phyloP scores from a whole-genome alignment of 1,140 invertebrate species.

The Monochamus saltuarius region DNA sequence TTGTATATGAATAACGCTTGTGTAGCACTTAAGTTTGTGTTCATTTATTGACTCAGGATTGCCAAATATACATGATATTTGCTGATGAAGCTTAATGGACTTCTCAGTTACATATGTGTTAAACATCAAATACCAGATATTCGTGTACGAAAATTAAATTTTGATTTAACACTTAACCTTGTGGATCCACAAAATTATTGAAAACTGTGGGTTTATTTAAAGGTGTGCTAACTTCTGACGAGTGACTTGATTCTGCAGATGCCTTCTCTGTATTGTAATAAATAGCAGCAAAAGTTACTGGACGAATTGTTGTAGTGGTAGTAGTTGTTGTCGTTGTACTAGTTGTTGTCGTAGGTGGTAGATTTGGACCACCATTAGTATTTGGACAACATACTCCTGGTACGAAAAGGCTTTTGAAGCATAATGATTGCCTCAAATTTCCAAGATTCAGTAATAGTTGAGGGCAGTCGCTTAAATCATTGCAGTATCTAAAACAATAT shows the following conservation, averaged over 20 bases:
- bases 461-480: slow-evolving; percentile 86
- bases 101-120: too few relatives aligned
- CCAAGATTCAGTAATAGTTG: slow-evolving; percentile 80
- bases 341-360: slow-evolving; percentile 13
- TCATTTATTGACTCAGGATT: too few relatives aligned
- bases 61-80: too few relatives aligned
- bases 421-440: slow-evolving; percentile 81
- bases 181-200: slow-evolving; percentile 54
- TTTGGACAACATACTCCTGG: slow-evolving; percentile 88
- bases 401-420: slow-evolving; percentile 88
- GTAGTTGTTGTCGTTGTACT: slow-evolving; percentile 22
- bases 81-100: too few relatives aligned
- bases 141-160: neutral
- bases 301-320: slow-evolving; percentile 17
- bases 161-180: slow-evolving; percentile 47
- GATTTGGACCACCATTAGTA: slow-evolving; percentile 34
- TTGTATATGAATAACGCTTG: too few relatives aligned
- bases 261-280: slow-evolving; percentile 37
- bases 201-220: slow-evolving; percentile 48
- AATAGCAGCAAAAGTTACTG: slow-evolving; percentile 28
- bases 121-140: too few relatives aligned
- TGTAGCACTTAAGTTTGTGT: too few relatives aligned
- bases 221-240: slow-evolving; percentile 18
- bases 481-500: slow-evolving; percentile 59
- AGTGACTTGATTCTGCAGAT: slow-evolving; percentile 18